These are phyloP conservation scores for Carassius gibelio DNA, from an alignment of 2,113 vertebrate genomes.

Conservation along the genomic window DNA sequence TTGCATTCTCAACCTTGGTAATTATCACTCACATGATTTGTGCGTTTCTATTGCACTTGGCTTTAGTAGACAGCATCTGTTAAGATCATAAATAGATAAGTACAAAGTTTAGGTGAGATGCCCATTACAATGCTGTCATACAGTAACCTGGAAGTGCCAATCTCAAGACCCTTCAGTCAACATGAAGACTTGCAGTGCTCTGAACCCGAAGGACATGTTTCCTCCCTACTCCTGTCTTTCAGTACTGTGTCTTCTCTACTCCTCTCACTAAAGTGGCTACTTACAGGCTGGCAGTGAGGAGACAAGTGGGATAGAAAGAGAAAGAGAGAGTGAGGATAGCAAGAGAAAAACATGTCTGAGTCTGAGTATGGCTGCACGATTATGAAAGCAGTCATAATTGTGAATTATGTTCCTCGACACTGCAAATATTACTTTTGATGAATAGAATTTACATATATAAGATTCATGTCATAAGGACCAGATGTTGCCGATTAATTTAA, in stretches of 20 bases:
- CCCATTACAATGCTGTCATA: background rate
- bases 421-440: background rate
- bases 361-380: background rate
- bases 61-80: background rate
- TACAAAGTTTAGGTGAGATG: background rate
- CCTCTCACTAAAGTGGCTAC: background rate
- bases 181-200: background rate
- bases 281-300: background rate
- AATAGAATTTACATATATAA: background rate
- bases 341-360: background rate
- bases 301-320: background rate
- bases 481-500: background rate
- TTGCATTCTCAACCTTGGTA: background rate
- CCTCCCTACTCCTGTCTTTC: constrained; percentile 11
- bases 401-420: background rate
- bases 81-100: background rate
- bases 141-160: constrained; percentile 37
- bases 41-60: background rate
- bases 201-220: constrained; percentile 8
- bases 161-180: constrained; percentile 13
- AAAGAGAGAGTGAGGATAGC: background rate
- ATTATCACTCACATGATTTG: constrained; percentile 1
- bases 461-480: background rate
- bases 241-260: background rate
- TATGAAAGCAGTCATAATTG: background rate